A percentile compares a stretch with the other conserved stretches of the same genome.
Conservation (phyloP, 2,113 vertebrate genomes). For the Scomber colias region DNA sequence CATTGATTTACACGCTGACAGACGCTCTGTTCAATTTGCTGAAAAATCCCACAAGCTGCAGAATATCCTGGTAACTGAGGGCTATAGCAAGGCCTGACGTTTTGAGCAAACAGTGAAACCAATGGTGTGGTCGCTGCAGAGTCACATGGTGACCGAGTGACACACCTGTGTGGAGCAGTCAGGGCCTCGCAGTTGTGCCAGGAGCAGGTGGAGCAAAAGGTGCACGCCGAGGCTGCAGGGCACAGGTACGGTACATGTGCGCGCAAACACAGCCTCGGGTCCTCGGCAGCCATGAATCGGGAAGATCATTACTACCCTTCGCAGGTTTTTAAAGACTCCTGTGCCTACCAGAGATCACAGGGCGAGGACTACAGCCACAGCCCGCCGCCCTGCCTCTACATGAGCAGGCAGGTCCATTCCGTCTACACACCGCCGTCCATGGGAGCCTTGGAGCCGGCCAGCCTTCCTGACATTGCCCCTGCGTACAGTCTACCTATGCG, state of each 20-base stretch:
- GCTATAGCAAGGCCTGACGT: slow-evolving; percentile 41
- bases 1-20: slow-evolving; percentile 80
- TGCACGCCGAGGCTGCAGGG: slow-evolving; percentile 56
- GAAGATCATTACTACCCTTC: slow-evolving; percentile 93
- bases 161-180: slow-evolving; percentile 81
- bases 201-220: slow-evolving; percentile 74
- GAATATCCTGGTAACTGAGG: slow-evolving; percentile 70
- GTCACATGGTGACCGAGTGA: slow-evolving; percentile 86
- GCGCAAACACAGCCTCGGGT: slow-evolving; percentile 55
- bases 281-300: slow-evolving; percentile 90
- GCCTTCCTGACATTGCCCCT: slow-evolving; percentile 89
- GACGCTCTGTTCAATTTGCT: slow-evolving; percentile 76
- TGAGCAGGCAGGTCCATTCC: slow-evolving; percentile 89
- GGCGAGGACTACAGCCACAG: slow-evolving; percentile 91
- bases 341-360: slow-evolving; percentile 90
- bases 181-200: slow-evolving; percentile 77
- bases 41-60: slow-evolving; percentile 58
- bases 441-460: slow-evolving; percentile 88
- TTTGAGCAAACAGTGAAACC: slow-evolving; percentile 82
- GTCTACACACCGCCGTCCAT: slow-evolving; percentile 84
- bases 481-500: slow-evolving; percentile 88
- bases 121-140: slow-evolving; percentile 72
- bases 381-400: slow-evolving; percentile 95
- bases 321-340: slow-evolving; percentile 95
- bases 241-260: slow-evolving; percentile 62